Evolutionary conservation across 2,113 vertebrate genomes (phyloP).

Genomic region (Oncorhynchus gorbuscha): DNA sequence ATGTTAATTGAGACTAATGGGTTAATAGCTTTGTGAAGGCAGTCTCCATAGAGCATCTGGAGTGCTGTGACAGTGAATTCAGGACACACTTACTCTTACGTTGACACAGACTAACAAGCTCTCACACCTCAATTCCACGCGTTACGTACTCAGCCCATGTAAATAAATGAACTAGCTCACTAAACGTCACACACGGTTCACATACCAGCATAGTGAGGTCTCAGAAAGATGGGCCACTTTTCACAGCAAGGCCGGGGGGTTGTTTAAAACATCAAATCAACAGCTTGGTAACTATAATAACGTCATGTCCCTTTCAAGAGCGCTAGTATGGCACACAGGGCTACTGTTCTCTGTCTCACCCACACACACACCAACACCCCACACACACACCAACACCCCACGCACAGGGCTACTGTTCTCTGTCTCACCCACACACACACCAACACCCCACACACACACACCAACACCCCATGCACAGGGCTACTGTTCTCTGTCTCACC

Average conservation of each 20-base stretch:
- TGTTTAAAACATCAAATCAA: neutral
- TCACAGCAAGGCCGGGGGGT: neutral
- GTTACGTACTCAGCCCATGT: neutral
- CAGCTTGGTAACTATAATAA: neutral
- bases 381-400: neutral
- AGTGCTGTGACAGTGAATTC: too few species aligned
- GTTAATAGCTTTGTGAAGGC: too few species aligned
- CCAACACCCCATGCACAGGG: neutral
- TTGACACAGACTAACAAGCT: neutral
- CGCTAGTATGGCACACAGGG: neutral
- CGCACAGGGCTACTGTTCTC: neutral
- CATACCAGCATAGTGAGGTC: neutral
- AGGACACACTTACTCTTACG: slow-evolving; percentile 27
- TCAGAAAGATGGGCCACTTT: neutral
- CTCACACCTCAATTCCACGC: too few species aligned
- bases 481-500: neutral
- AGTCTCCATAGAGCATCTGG: too few species aligned
- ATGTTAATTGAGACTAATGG: too few species aligned
- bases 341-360: neutral
- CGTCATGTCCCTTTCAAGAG: neutral
- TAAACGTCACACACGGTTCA: neutral
- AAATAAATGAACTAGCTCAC: neutral
- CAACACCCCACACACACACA: neutral
- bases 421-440: neutral
- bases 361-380: neutral